Percentiles rank a stretch among this genome's conserved stretches.
phyloP scores from a whole-genome alignment of 2,797 vertebrate species.

The Parauchenoglanis ngamensis region DNA sequence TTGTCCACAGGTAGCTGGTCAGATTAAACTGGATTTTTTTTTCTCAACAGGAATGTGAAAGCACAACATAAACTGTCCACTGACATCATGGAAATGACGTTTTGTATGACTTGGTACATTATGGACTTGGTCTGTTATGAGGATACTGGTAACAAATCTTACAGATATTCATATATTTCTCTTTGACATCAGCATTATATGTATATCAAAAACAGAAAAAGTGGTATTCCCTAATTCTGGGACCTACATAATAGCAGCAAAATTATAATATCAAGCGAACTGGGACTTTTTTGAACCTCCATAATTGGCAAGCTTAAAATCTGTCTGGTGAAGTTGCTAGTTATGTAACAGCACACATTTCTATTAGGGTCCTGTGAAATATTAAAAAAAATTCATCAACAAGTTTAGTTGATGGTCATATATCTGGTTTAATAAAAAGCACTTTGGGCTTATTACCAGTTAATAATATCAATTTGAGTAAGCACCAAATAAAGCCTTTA shows the following conservation, averaged over 20 bases:
- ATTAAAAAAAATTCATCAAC: not conserved
- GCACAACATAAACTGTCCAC: not conserved
- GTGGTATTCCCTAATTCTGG: not conserved
- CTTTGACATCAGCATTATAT: not conserved
- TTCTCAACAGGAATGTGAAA: not conserved
- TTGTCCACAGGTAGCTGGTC: not conserved
- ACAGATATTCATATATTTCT: not conserved
- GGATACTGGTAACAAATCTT: not conserved
- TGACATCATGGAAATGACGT: not conserved
- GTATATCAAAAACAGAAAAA: not conserved
- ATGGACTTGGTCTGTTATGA: not conserved
- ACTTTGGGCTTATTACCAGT: not conserved
- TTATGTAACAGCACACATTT: not conserved
- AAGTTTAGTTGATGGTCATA: not conserved
- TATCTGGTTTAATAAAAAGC: not conserved
- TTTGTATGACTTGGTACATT: not conserved
- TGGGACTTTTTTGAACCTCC: not conserved
- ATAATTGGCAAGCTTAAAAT: not conserved
- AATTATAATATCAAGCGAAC: not conserved
- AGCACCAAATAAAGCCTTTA: not conserved
- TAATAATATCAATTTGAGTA: not conserved
- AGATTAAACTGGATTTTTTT: not conserved
- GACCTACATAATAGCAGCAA: not conserved
- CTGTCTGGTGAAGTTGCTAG: not conserved
- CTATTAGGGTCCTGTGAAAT: not conserved